Base-by-base conservation (phyloP, 2,797 vertebrate genomes). In the Steatocranus sp. region DNA sequence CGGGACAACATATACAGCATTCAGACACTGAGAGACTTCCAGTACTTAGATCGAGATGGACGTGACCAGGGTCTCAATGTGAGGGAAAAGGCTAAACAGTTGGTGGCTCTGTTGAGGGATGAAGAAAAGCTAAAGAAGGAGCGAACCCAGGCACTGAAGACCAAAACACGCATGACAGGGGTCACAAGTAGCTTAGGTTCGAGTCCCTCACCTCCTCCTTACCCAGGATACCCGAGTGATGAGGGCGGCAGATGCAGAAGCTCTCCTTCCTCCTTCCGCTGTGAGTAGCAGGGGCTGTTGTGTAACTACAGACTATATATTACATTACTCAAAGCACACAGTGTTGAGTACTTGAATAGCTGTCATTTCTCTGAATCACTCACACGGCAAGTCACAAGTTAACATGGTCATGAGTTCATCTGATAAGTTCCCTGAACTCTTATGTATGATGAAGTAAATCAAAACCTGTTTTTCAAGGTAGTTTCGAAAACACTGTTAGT, bases 11-110 rank as follows among this genome's bases (percentile, higher is more conserved):
- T 98, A 79, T 97, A 97, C 93, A 96, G 96, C 89, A 96, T 99
- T 88, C 98, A 99, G 96, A 99, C 98, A 0, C 97, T 99, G 88
- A 97, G 97, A 82, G 98, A 99, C 93, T 99, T 99, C 93, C 98
- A 99, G 96, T 98, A 98, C 43, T 87, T 98, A 3, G 98, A 99
- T 88, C 96, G 97, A 0, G 98, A 99, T 0, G 98, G 98, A 78
- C 97, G 97, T 66, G 98, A 99, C 93, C 98, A 99, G 89, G 98
- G 98, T 1, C 93, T 97, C 83, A 97, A 98, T 1, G 97, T 99
- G 79, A 96, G 98, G 1, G 98, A 99, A 93, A 99, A 98, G 92
- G 97, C 98, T 88, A 99, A 98, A 93, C 97, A 98, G 89, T 96
- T 99, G 87, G 97, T 98, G 91, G 90, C 96, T 2, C 95, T 99